Evolutionary conservation across 2,888 invertebrate genomes (phyloP).

Genomic region (Hirtodrosophila duncani): DNA sequence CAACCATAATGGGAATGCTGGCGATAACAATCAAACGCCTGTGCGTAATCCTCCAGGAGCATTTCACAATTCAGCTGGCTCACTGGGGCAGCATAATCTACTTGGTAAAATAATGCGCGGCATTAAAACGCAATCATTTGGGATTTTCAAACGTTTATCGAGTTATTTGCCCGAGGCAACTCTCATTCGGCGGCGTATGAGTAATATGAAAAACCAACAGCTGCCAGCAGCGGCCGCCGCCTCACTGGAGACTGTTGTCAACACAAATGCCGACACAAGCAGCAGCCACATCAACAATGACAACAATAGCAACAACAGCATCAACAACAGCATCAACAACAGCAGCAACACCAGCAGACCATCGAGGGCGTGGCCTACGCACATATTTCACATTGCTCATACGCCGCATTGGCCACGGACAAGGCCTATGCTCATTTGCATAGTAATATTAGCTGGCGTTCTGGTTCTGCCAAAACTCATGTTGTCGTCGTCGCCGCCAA

Average conservation of each 20-base stretch:
- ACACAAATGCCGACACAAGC: constrained; percentile 25
- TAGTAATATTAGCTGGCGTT: constrained; percentile 62
- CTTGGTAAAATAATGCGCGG: constrained; percentile 76
- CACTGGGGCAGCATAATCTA: constrained; percentile 75
- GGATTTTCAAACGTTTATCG: constrained; percentile 77
- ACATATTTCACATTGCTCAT: constrained; percentile 62
- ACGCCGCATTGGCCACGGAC: constrained; percentile 42
- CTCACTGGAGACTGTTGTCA: constrained; percentile 60
- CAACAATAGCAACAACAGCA: constrained; percentile 27
- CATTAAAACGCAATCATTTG: constrained; percentile 78
- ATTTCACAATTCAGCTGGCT: constrained; percentile 78
- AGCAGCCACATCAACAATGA: constrained; percentile 32
- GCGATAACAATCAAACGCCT: constrained; percentile 77
- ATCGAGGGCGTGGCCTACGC: constrained; percentile 45
- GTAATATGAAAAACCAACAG: constrained; percentile 61
- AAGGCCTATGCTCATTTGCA: constrained; percentile 68
- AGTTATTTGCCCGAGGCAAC: constrained; percentile 65
- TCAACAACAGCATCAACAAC: constrained; percentile 2
- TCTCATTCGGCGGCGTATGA: constrained; percentile 61
- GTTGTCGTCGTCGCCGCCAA: constrained; percentile 16
- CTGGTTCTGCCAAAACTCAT: constrained; percentile 30
- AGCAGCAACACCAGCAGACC: constrained; percentile 19
- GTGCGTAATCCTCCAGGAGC: constrained; percentile 79
- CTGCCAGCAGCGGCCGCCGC: constrained; percentile 25
- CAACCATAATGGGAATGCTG: constrained; percentile 64